These are phyloP conservation scores for Galaxias olidus DNA, from an alignment of 2,797 vertebrate genomes.

Conservation along the genomic window DNA sequence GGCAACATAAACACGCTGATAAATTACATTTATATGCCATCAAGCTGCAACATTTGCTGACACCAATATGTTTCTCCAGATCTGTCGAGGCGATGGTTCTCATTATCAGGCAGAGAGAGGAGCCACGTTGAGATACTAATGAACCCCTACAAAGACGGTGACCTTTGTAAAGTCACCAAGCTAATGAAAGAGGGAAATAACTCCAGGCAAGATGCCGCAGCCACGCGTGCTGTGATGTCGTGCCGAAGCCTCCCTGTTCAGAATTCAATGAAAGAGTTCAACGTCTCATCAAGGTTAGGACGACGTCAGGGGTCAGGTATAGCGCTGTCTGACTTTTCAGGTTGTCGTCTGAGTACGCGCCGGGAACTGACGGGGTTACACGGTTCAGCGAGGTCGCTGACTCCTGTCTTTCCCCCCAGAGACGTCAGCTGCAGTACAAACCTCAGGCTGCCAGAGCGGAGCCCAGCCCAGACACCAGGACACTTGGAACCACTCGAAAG, in stretches of 20 bases:
- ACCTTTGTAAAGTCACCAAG: constrained; percentile 72
- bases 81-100: constrained; percentile 72
- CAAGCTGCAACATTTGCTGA: constrained; percentile 77
- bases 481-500: constrained; percentile 70
- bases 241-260: constrained; percentile 30
- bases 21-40: constrained; percentile 79
- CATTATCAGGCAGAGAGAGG: constrained; percentile 68
- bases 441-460: constrained; percentile 37
- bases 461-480: constrained; percentile 41
- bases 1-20: constrained; percentile 78
- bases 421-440: constrained; percentile 60
- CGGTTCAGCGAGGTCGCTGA: constrained; percentile 51
- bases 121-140: constrained; percentile 66
- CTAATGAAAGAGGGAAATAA: constrained; percentile 66
- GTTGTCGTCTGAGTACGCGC: constrained; percentile 30
- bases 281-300: constrained; percentile 22
- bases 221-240: constrained; percentile 30
- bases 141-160: constrained; percentile 74
- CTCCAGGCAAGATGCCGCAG: constrained; percentile 43
- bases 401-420: constrained; percentile 52
- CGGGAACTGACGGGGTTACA: constrained; percentile 48
- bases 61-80: constrained; percentile 75
- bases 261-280: constrained; percentile 31
- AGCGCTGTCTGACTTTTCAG: constrained; percentile 23
- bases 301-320: not conserved